Percentiles rank a stretch among this genome's conserved stretches.
Evolutionary conservation across 92 coral and sea anemone species (phyloP).

Genomic region (Porites cylindrica): DNA sequence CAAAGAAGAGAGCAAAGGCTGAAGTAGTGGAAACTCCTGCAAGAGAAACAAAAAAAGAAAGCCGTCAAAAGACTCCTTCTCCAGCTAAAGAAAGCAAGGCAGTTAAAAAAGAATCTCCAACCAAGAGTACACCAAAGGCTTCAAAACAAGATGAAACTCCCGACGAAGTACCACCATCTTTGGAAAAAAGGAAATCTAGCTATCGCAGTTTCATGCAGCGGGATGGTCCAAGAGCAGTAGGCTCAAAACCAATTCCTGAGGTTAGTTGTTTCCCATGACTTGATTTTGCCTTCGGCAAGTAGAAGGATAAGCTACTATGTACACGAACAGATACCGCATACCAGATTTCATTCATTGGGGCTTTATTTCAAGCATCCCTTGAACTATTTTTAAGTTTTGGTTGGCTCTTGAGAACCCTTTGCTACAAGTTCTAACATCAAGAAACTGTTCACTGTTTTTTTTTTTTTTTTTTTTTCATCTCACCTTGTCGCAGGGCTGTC

Average conservation of each 20-base stretch:
- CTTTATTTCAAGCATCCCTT: no score
- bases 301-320: no score
- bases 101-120: constrained; percentile 39
- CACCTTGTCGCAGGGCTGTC: no score
- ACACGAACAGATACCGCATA: no score
- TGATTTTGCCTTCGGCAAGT: no score
- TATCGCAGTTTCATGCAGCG: constrained; percentile 89
- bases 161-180: constrained; percentile 79
- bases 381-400: no score
- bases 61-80: constrained; percentile 46
- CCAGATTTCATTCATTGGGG: no score
- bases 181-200: constrained; percentile 85
- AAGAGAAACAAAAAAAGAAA: constrained; percentile 4
- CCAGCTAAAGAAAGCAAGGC: constrained; percentile 49
- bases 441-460: no score
- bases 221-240: constrained; percentile 89
- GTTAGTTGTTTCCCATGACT: constrained; percentile 17
- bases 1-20: constrained; percentile 27
- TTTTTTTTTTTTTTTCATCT: no score
- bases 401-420: no score
- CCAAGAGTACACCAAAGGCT: constrained; percentile 52
- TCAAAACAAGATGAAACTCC: constrained; percentile 37
- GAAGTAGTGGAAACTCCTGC: constrained; percentile 62
- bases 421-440: no score
- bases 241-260: constrained; percentile 92